Evolutionary conservation across 2,113 vertebrate genomes (phyloP).

Genomic region (Phylloscopus trochiloides): DNA sequence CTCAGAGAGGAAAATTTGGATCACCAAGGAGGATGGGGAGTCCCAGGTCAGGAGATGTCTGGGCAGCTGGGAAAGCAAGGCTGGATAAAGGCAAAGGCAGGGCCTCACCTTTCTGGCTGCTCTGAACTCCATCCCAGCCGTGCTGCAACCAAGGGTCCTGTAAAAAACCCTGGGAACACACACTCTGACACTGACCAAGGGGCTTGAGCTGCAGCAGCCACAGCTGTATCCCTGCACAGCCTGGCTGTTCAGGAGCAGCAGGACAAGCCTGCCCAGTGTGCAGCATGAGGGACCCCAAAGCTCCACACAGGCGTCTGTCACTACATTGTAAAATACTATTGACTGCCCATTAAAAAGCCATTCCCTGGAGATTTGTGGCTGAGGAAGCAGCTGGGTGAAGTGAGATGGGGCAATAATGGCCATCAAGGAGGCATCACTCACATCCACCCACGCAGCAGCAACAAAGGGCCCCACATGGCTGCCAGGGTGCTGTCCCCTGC

Average conservation of each 20-base stretch:
- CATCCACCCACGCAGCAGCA: background rate
- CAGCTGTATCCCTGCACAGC: background rate
- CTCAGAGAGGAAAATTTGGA: background rate
- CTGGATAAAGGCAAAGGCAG: background rate
- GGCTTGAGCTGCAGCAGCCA: background rate
- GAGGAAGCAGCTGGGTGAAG: background rate
- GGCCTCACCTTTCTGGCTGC: background rate
- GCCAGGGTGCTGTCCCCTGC: background rate
- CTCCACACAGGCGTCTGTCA: fast-evolving
- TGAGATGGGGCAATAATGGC: background rate
- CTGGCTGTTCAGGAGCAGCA: background rate
- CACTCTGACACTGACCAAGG: background rate
- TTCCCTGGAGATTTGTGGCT: background rate
- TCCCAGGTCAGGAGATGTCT: background rate
- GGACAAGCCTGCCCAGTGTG: fast-evolving
- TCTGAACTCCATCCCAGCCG: background rate
- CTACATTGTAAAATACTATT: background rate
- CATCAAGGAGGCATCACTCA: constrained; percentile 8
- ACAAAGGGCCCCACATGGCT: background rate
- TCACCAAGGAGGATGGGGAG: background rate
- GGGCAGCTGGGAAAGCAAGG: background rate
- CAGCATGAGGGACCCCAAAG: fast-evolving
- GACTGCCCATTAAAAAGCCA: background rate
- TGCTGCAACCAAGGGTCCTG: background rate
- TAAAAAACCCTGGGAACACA: fast-evolving